phyloP scores from a whole-genome alignment of 2,797 vertebrate species.

The Danio jaintianensis region DNA sequence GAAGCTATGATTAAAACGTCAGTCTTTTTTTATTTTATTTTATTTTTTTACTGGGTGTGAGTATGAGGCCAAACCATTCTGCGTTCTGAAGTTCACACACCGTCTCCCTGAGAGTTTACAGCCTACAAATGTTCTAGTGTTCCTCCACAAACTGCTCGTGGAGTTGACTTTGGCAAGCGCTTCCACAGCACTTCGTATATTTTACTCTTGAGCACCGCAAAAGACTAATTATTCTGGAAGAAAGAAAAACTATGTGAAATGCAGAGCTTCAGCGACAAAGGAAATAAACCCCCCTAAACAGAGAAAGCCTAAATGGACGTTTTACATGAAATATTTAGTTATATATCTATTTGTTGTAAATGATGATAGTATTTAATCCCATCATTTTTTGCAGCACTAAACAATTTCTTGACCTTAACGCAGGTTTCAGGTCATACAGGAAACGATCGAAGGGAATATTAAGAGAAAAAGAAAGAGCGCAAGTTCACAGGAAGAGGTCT shows the following conservation, averaged over 20 bases:
- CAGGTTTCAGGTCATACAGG: constrained; percentile 42
- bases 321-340: constrained; percentile 44
- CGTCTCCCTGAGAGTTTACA: constrained; percentile 54
- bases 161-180: constrained; percentile 67
- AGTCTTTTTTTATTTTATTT: not conserved
- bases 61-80: constrained; percentile 39
- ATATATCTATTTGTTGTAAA: constrained; percentile 61
- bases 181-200: constrained; percentile 57
- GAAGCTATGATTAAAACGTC: constrained; percentile 14
- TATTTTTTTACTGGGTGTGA: constrained; percentile 35
- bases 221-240: constrained; percentile 64
- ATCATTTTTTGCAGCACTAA: constrained; percentile 68
- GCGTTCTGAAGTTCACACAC: constrained; percentile 55
- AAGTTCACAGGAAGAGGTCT: constrained; percentile 33
- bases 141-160: constrained; percentile 57
- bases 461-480: not conserved
- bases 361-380: constrained; percentile 76
- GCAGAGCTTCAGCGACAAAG: constrained; percentile 71
- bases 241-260: constrained; percentile 66
- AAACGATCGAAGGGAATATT: constrained; percentile 20
- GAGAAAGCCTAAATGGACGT: constrained; percentile 63
- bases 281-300: constrained; percentile 64
- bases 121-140: constrained; percentile 64
- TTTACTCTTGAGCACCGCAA: constrained; percentile 66
- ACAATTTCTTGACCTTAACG: constrained; percentile 71